Conservation (phyloP, 2,888 invertebrate species). For the Iphiclides podalirius region DNA sequence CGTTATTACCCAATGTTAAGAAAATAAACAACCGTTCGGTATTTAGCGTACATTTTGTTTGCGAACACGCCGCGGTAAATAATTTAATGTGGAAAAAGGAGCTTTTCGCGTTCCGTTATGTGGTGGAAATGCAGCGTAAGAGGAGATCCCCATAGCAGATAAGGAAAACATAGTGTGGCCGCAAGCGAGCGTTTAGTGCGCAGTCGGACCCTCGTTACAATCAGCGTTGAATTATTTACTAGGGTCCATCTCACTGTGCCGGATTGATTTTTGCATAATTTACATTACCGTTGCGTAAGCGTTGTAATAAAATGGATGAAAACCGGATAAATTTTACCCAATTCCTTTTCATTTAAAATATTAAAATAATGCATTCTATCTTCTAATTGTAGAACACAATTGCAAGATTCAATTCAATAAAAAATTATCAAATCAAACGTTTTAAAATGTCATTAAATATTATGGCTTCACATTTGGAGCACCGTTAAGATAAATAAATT, state of each 20-base stretch:
- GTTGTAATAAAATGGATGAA: conserved; percentile 39
- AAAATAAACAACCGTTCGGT: not conserved
- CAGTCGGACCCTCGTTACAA: conserved; percentile 70
- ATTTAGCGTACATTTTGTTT: not conserved
- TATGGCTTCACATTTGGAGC: too few species aligned
- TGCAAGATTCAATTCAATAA: too few species aligned
- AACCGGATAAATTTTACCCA: conserved; percentile 2
- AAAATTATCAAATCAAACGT: too few species aligned
- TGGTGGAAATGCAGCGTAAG: conserved; percentile 21
- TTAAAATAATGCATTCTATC: too few species aligned
- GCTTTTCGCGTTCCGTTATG: conserved; percentile 1
- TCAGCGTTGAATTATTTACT: conserved; percentile 74
- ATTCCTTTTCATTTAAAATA: too few species aligned
- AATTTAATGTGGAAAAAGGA: conserved; percentile 8
- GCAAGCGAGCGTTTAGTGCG: conserved; percentile 64
- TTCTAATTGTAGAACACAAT: too few species aligned
- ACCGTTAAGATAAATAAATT: too few species aligned
- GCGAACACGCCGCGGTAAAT: not conserved
- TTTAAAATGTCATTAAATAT: too few species aligned
- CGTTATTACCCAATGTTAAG: too few species aligned
- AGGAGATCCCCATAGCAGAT: conserved; percentile 32
- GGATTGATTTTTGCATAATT: conserved; percentile 77
- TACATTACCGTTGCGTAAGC: conserved; percentile 49
- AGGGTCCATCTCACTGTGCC: conserved; percentile 58
- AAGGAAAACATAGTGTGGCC: conserved; percentile 46